A percentile compares a stretch with the other conserved stretches of the same genome.
These are phyloP conservation scores for Drosophila imparisetae DNA, from an alignment of 2,888 invertebrate genomes.

Conservation along the genomic window DNA sequence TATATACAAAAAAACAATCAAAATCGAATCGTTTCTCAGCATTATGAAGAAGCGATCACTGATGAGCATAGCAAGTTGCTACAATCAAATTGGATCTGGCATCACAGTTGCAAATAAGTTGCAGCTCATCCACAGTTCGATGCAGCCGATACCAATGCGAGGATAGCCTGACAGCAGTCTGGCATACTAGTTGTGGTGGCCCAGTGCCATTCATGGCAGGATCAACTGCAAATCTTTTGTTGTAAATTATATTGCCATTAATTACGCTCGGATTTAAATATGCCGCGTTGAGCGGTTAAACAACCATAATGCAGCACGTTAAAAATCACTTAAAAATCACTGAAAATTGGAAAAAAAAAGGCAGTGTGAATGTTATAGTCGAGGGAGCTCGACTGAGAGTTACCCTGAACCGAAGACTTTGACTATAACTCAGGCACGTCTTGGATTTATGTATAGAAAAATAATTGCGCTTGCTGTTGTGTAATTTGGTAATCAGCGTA, in stretches of 20 bases:
- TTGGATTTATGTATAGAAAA: not conserved
- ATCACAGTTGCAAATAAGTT: not conserved
- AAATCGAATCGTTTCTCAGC: not conserved
- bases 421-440: not conserved
- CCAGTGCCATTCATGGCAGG: constrained; percentile 1
- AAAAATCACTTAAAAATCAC: constrained; percentile 75
- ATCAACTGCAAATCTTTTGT: constrained; percentile 22
- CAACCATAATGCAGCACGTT: constrained; percentile 66
- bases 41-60: not conserved
- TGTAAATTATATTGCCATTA: constrained; percentile 82
- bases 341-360: constrained; percentile 28
- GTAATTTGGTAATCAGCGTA: too few relatives aligned
- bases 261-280: constrained; percentile 68
- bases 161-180: not conserved
- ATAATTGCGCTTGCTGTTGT: not conserved
- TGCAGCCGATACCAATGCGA: not conserved
- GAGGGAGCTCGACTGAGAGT: not conserved
- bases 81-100: not conserved
- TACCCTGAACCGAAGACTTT: not conserved
- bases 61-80: not conserved
- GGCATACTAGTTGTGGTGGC: constrained; percentile 20
- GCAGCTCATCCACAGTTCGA: constrained; percentile 5
- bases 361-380: not conserved
- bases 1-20: not conserved
- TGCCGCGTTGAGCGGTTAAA: constrained; percentile 62